Conservation (phyloP, 2,113 vertebrate genomes). For the Dryoscopus gambensis region DNA sequence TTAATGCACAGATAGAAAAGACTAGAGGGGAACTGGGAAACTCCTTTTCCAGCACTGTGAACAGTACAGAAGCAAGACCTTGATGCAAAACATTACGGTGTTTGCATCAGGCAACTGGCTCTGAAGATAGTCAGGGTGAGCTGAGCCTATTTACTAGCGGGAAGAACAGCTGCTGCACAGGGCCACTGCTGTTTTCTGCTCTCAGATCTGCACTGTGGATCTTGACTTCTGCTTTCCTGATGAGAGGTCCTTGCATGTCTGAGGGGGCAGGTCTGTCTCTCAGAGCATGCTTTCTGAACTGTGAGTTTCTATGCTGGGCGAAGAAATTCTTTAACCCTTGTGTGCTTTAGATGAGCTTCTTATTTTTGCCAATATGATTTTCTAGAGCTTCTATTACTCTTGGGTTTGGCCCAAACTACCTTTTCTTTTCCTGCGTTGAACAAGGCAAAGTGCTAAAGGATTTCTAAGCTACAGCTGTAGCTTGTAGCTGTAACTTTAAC, state of each 20-base stretch:
- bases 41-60: constrained; percentile 38
- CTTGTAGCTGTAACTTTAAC: neutral
- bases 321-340: neutral
- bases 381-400: neutral
- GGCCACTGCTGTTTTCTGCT: neutral
- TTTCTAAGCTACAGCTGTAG: neutral
- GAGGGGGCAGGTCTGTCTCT: neutral
- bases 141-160: constrained; percentile 23
- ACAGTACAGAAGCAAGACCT: constrained; percentile 11
- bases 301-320: neutral
- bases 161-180: neutral
- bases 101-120: constrained; percentile 55
- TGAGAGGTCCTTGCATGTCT: neutral
- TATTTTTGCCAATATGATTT: neutral
- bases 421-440: neutral
- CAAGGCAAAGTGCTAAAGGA: neutral
- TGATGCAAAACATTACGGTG: constrained; percentile 50
- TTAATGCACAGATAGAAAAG: neutral
- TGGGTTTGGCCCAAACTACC: neutral
- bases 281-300: neutral
- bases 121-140: constrained; percentile 59
- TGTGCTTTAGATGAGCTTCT: neutral
- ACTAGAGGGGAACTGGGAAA: neutral
- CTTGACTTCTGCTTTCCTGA: constrained; percentile 21
- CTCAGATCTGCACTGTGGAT: constrained; percentile 23